phyloP scores from a whole-genome alignment of 2,888 invertebrate species.

The Rhopalosiphum nymphaeae region DNA sequence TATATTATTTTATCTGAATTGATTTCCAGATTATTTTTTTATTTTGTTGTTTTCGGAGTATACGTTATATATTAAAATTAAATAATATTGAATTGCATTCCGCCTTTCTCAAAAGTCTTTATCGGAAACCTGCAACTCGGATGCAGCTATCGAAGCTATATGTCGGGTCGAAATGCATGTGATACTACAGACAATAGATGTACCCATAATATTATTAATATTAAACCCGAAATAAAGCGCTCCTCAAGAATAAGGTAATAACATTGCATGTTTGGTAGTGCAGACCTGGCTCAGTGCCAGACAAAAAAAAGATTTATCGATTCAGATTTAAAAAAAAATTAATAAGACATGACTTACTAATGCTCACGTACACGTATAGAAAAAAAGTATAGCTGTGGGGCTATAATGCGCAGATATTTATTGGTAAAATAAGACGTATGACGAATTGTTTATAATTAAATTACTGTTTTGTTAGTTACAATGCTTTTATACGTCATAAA shows the following conservation, averaged over 20 bases:
- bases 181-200: neutral
- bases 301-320: neutral
- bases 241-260: neutral
- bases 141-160: no score
- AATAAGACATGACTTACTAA: neutral
- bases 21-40: no score
- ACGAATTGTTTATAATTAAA: neutral
- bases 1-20: no score
- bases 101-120: no score
- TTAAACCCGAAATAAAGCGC: neutral
- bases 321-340: neutral
- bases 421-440: neutral
- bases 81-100: no score
- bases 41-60: no score
- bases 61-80: no score
- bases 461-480: neutral
- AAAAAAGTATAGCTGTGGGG: no score
- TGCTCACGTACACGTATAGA: no score
- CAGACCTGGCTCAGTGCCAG: neutral
- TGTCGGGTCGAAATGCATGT: neutral
- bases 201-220: neutral
- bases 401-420: no score
- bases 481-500: neutral
- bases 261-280: neutral
- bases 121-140: no score